Evolutionary conservation across 2,113 vertebrate genomes (phyloP), one percentile per base, ranked within the genome.

Genomic region (Ceyx cyanopectus): DNA sequence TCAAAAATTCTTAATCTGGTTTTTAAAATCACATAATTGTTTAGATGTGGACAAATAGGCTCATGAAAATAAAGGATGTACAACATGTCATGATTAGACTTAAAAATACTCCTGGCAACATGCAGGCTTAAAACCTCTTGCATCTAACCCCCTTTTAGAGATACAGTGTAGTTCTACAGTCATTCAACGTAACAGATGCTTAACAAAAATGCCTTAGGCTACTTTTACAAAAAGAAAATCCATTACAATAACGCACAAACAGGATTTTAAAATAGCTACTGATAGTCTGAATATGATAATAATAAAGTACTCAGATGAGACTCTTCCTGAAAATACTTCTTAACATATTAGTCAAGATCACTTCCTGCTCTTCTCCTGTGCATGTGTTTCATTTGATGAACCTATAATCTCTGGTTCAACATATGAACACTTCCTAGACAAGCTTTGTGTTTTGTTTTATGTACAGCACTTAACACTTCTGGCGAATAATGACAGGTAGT

Each of bases 11-110:
- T 48, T 81, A 75, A 91, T 81, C 26, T 74, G 60, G 81, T 78
- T 81, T 81, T 85, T 94, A 73, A 61, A 94, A 84, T 85, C 56
- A 63, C 10, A 10, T 70, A 46, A 92, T 73, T 80, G 68, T 76
- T 90, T 88, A 91, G 11, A 29, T 70, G n/a, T 40, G 34, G 81
- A 82, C 2, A 2, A 81, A 87, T 7, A 60, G 20, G 34, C 20
- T 74, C 6, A 40, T 70, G 68, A 84, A 93, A 92, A 43, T 26
- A 63, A 86, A 86, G 13, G 23, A 54, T 61, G 30, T 58, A 53
- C 18, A 32, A 3, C 19, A 26, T 10, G 6, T 54, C 20, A 41
- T 3, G 12, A 57, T 62, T 46, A 76, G 54, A 73, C 32, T 73
- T 69, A 50, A 50, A 86, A 53, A 41, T 78, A 6, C 23, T 86